phyloP scores from a whole-genome alignment of 2,797 vertebrate genomes.

The Neomorphus geoffroyi region DNA sequence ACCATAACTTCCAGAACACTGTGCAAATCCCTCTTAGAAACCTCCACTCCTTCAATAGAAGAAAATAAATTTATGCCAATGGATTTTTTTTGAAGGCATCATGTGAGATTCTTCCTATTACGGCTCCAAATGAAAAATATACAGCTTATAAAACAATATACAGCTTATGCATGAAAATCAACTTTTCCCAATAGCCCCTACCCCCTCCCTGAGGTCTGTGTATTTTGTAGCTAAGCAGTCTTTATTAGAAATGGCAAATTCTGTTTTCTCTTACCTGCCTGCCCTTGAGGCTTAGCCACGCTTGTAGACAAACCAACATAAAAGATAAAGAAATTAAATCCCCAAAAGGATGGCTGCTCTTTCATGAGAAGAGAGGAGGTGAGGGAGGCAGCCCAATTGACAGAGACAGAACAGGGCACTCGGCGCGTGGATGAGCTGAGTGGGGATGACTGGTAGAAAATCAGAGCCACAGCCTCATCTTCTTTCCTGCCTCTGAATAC shows the following conservation, averaged over 20 bases:
- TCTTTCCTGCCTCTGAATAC: not conserved
- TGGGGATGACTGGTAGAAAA: not conserved
- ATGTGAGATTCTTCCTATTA: not conserved
- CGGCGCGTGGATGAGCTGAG: not conserved
- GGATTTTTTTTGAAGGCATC: not conserved
- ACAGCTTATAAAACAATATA: not conserved
- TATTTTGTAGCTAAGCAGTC: not conserved
- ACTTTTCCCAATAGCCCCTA: not conserved
- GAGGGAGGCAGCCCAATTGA: not conserved
- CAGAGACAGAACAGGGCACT: not conserved
- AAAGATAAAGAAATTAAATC: not conserved
- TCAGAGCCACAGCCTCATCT: not conserved
- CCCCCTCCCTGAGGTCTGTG: fast-evolving
- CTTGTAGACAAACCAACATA: not conserved
- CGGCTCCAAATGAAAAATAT: not conserved
- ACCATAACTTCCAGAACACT: not conserved
- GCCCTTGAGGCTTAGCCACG: not conserved
- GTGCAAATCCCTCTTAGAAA: not conserved
- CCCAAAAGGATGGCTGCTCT: not conserved
- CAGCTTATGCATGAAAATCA: not conserved
- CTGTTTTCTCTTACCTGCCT: slow-evolving; percentile 32
- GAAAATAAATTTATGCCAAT: not conserved
- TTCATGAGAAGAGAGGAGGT: not conserved
- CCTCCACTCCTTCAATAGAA: not conserved
- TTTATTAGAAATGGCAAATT: not conserved